Base-by-base conservation (phyloP, 2,888 invertebrate genomes). In the Drosophila paranaensis region DNA sequence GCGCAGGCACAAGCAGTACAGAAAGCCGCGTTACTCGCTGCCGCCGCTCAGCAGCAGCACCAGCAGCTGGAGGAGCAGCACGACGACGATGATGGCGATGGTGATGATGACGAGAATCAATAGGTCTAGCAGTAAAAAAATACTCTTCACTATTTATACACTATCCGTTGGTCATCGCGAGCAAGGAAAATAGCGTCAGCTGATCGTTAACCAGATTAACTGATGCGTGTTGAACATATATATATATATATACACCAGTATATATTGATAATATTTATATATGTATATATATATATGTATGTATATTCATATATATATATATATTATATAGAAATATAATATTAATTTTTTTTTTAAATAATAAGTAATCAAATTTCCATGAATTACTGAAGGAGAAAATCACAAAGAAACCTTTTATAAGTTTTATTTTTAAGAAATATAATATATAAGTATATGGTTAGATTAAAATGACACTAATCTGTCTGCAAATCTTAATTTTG, bases 41-140 rank as follows among this genome's bases (percentile, higher is more conserved):
- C 91, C 68, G 92, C 92, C 73, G 92, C 90, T 61, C 92, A 92
- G 75, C 91, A 91, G 67, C 91, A 91, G 66, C 90, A 89, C 30
- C 89, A 89, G 60, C 91, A 91, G 74, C 90, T 91, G 79, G 92
- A 92, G 77, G 92, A 92, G 45, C 92, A 92, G 50, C 92, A 93
- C 79, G 93, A 92, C 67, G 93, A 93, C 71, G 93, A 93, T 54
- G 93, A 93, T 67, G 93, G 92, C 66, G 93, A 93, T 61, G 93
- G 90, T 67, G 93, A 93, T 79, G 93, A 92, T 79, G 93, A 93
- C 80, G 93, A 93, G 79, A 92, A 93, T 91, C 93, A 93, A 90
- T 93, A 93, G 92, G 91, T 91, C 83, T 92, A 92, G 90, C 89
- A 84, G 82, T 88, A 89, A 79, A 79, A 90, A 88, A 79, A 90